A percentile compares a stretch with the other conserved stretches of the same genome.
These are phyloP conservation scores for Crocodylus rhombifer DNA, from an alignment of 2,797 vertebrate genomes.

Conservation along the genomic window DNA sequence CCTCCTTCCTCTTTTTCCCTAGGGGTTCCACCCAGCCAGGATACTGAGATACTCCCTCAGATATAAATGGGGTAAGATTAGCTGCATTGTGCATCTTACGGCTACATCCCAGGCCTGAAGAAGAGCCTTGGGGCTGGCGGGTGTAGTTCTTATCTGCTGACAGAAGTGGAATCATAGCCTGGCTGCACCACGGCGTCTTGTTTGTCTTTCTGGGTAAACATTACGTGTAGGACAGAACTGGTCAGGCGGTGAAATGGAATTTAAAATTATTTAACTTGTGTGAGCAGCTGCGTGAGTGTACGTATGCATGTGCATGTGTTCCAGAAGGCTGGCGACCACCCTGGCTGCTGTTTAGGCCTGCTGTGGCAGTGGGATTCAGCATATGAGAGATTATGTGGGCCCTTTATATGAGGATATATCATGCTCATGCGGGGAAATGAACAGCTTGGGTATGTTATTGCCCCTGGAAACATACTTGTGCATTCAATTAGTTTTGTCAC, in stretches of 20 bases:
- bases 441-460: background rate
- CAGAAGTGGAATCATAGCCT: background rate
- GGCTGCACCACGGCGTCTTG: background rate
- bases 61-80: background rate
- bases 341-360: no score
- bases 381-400: no score
- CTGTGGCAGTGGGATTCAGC: background rate
- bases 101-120: background rate
- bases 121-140: no score
- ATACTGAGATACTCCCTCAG: background rate
- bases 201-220: constrained; percentile 71
- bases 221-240: background rate
- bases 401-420: no score
- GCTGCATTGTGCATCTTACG: background rate
- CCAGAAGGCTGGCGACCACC: background rate
- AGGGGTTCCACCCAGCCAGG: background rate
- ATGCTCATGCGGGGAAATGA: background rate
- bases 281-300: background rate
- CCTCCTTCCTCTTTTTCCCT: background rate
- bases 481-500: background rate
- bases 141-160: background rate
- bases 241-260: background rate
- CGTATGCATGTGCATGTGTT: background rate
- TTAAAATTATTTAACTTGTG: background rate
- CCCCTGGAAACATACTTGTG: background rate